Evolutionary conservation across 2,888 invertebrate genomes (phyloP).

Genomic region (Synanthedon tipuliformis): DNA sequence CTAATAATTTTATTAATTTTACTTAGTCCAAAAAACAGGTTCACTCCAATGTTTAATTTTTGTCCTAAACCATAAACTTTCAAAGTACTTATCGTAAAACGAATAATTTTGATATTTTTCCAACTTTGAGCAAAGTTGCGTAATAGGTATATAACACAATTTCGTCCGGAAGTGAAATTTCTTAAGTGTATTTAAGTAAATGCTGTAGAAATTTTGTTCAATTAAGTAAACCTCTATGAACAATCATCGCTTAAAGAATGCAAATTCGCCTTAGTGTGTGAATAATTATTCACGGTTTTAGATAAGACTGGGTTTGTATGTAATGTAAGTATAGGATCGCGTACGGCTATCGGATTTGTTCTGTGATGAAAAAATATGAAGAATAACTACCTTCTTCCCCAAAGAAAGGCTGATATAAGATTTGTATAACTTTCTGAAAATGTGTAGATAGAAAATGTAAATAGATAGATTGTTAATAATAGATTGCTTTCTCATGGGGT

Average conservation of each 20-base stretch:
- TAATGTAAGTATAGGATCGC: constrained; percentile 25
- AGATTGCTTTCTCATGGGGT: constrained; percentile 23
- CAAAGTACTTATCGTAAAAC: no score
- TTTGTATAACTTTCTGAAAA: constrained; percentile 26
- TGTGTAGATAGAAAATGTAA: constrained; percentile 34
- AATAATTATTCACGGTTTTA: constrained; percentile 30
- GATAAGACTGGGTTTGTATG: constrained; percentile 54
- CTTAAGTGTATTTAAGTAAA: no score
- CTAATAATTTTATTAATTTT: no score
- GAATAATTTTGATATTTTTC: no score
- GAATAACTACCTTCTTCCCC: constrained; percentile 9
- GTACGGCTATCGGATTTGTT: constrained; percentile 24
- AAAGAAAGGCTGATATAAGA: constrained; percentile 39
- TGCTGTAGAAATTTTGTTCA: no score
- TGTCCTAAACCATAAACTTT: no score
- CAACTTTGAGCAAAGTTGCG: no score
- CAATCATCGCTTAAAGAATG: neutral
- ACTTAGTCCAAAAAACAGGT: no score
- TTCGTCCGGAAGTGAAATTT: no score
- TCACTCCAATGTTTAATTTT: no score
- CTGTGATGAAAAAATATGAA: constrained; percentile 1
- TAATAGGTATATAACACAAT: no score
- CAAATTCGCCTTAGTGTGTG: neutral
- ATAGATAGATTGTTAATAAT: constrained; percentile 33
- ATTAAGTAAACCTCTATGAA: no score